Evolutionary conservation across 2,888 invertebrate genomes (phyloP), one percentile per base, ranked within the genome.

Genomic region (Arrhopalites spinosus): DNA sequence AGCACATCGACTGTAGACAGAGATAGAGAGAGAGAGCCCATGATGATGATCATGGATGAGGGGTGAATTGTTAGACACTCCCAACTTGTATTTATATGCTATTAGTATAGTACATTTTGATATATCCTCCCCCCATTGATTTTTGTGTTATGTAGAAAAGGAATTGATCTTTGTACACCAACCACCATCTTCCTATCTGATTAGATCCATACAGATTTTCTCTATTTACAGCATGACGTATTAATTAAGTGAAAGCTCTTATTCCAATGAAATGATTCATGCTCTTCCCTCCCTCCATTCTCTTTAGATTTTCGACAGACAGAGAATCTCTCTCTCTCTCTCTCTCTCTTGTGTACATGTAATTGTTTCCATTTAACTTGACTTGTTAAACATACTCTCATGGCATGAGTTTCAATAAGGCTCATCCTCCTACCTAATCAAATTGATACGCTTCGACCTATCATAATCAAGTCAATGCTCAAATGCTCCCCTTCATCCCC

Each of bases 371-470:
- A n/a, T n/a, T n/a, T 20, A 63, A 61, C 45, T 27, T 2, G 53
- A 36, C 30, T 59, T 50, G 13, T 64, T 68, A 23, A 27, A 43
- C 68, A 27, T 3, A 27, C n/a, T n/a, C n/a, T n/a, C n/a, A n/a
- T n/a, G n/a, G 20, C 68, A 68, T 47, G 50, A 68, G 68, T 68
- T 68, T 25, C 68, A 68, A 50, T 68, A 68, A 68, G 47, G 47
- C 45, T 25, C 47, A 17, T 50, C 15, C 50, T 74, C 74, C 76
- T 71, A 80, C 78, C 81, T 81, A 80, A 81, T 82, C 79, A 81
- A 82, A 81, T 81, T 81, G 81, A 81, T 81, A 81, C 78, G 80
- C 79, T 81, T 76, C 80, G 77, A 81, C 79, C 79, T 78, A 80
- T 81, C 80, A 80, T 81, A 80, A 79, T 80, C 79, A 78, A 80